phyloP scores from a whole-genome alignment of 2,888 invertebrate species.

The Macropis europaea region DNA sequence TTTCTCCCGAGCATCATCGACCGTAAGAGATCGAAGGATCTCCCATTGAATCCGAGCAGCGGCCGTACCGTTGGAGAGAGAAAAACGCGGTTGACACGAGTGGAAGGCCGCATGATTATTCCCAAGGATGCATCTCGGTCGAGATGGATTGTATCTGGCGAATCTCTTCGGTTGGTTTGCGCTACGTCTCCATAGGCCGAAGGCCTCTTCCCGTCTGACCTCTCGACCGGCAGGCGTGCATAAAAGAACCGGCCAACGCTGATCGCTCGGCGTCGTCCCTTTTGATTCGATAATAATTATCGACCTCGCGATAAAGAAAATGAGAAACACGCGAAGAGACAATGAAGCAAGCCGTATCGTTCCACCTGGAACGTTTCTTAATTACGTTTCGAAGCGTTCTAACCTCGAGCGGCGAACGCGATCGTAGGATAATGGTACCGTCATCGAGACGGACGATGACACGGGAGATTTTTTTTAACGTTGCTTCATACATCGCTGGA shows the following conservation, averaged over 20 bases:
- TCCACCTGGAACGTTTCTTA: constrained; percentile 36
- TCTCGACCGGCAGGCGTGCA: constrained; percentile 45
- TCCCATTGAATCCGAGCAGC: background rate
- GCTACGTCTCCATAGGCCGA: constrained; percentile 50
- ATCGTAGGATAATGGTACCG: constrained; percentile 13
- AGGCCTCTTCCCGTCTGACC: constrained; percentile 55
- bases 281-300: constrained; percentile 65
- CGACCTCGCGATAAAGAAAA: constrained; percentile 30
- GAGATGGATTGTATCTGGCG: constrained; percentile 52
- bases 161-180: constrained; percentile 55
- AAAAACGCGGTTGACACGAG: constrained; percentile 46
- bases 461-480: constrained; percentile 1
- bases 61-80: background rate
- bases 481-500: background rate
- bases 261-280: constrained; percentile 42
- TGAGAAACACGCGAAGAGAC: constrained; percentile 31
- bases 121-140: constrained; percentile 57
- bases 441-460: constrained; percentile 5
- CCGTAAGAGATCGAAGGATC: background rate
- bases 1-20: background rate
- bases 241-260: constrained; percentile 33
- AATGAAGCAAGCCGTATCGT: constrained; percentile 32
- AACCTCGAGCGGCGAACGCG: constrained; percentile 26
- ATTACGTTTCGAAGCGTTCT: constrained; percentile 25
- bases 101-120: constrained; percentile 59